Conservation (phyloP, 2,113 vertebrate genomes). For the Pteropus alecto region DNA sequence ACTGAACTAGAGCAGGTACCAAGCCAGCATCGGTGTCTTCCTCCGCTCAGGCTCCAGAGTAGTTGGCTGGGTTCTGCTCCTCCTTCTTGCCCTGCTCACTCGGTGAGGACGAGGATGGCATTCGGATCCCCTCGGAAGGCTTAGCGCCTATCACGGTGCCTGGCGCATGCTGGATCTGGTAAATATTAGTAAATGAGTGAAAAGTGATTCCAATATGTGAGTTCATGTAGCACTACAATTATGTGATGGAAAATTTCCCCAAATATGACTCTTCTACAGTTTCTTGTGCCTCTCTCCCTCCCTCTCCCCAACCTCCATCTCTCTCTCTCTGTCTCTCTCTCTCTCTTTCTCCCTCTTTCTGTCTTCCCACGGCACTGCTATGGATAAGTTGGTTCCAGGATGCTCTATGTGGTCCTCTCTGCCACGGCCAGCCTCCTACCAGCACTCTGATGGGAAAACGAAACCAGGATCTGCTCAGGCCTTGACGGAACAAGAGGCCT, state of each 20-base stretch:
- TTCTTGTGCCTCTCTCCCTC: not conserved
- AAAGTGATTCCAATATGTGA: too few species aligned
- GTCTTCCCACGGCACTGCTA: not conserved
- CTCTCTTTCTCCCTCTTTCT: too few species aligned
- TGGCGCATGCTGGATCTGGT: fast-evolving
- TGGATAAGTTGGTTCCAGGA: too few species aligned
- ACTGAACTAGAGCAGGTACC: not conserved
- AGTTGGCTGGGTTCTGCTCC: too few species aligned
- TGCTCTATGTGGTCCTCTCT: fast-evolving
- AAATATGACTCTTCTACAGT: not conserved
- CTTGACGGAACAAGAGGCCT: fast-evolving
- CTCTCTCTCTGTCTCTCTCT: too few species aligned
- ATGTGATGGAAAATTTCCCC: not conserved
- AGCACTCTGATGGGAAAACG: not conserved
- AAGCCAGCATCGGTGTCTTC: fast-evolving
- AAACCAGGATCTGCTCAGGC: not conserved
- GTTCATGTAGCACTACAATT: not conserved
- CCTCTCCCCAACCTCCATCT: too few species aligned
- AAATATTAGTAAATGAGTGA: not conserved
- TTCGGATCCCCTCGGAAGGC: too few species aligned
- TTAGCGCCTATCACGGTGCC: not conserved
- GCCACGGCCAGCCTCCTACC: not conserved
- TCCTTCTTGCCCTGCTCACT: not conserved
- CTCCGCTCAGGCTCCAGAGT: fast-evolving
- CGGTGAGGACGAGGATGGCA: not conserved